Conservation (phyloP, 2,888 invertebrate genomes). For the Ichneumoninae sp. region DNA sequence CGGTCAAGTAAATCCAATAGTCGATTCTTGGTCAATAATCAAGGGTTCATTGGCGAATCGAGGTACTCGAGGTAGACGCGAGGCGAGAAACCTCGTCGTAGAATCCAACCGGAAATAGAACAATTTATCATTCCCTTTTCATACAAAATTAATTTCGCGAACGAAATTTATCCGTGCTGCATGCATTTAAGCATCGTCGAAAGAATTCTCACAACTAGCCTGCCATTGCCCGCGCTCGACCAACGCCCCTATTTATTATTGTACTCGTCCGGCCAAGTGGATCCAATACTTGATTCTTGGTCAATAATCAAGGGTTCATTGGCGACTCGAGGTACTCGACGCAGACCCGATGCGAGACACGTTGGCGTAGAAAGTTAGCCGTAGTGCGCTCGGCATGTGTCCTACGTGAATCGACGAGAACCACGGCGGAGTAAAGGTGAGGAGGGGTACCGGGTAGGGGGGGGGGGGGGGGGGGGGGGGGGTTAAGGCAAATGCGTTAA, state of each 20-base stretch:
- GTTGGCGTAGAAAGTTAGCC: constrained; percentile 22
- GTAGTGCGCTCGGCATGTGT: background rate
- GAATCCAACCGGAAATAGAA: constrained; percentile 44
- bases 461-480: background rate
- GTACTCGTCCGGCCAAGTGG: background rate
- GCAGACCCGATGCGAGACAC: background rate
- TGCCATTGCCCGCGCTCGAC: background rate
- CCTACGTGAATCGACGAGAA: constrained; percentile 4
- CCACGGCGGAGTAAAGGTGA: constrained; percentile 1
- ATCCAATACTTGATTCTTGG: background rate
- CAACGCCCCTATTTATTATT: background rate
- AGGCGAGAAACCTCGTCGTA: background rate
- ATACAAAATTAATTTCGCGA: background rate
- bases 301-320: constrained; percentile 19
- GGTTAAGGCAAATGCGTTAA: constrained; percentile 56
- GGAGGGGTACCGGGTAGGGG: constrained; percentile 17
- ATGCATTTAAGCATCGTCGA: background rate
- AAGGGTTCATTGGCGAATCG: background rate
- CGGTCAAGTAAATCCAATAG: background rate
- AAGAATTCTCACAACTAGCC: background rate
- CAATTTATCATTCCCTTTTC: constrained; percentile 43
- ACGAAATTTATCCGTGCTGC: background rate
- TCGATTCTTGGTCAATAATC: background rate
- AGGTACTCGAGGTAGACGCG: no score
- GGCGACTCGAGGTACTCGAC: background rate